Evolutionary conservation across 1,140 invertebrate genomes (phyloP).

Genomic region (Dolichoris vasculosae): DNA sequence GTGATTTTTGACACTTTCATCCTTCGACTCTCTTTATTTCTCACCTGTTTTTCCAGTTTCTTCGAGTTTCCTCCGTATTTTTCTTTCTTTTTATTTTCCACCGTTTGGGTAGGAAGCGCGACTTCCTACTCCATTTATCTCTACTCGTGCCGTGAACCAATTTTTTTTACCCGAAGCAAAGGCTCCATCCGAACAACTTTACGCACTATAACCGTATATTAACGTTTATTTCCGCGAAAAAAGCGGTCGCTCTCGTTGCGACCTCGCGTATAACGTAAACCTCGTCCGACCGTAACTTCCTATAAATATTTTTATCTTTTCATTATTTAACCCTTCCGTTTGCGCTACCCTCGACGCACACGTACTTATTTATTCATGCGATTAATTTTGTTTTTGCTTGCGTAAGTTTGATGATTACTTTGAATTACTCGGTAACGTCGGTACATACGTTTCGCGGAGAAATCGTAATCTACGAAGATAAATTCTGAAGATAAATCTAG

Average conservation of each 20-base stretch:
- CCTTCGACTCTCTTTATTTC: neutral
- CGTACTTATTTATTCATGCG: neutral
- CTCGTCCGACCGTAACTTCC: neutral
- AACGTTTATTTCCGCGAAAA: neutral
- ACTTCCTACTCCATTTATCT: neutral
- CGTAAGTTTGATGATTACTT: neutral
- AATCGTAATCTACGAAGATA: neutral
- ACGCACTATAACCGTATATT: neutral
- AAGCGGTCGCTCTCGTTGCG: neutral
- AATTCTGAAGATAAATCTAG: neutral
- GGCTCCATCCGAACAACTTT: neutral
- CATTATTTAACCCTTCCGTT: neutral
- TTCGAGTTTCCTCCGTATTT: neutral
- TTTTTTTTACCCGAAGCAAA: neutral
- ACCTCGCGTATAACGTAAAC: too few species aligned
- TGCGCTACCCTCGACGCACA: neutral
- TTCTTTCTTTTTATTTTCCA: neutral
- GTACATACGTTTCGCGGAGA: neutral
- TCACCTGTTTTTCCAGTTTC: neutral
- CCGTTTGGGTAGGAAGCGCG: too few species aligned
- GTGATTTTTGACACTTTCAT: conserved; percentile 8
- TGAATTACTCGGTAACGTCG: neutral
- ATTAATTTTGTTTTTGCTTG: neutral
- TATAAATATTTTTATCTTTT: conserved; percentile 1
- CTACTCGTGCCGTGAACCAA: neutral